Conservation (phyloP, 2,113 vertebrate species). For the Aegotheles bennettii region DNA sequence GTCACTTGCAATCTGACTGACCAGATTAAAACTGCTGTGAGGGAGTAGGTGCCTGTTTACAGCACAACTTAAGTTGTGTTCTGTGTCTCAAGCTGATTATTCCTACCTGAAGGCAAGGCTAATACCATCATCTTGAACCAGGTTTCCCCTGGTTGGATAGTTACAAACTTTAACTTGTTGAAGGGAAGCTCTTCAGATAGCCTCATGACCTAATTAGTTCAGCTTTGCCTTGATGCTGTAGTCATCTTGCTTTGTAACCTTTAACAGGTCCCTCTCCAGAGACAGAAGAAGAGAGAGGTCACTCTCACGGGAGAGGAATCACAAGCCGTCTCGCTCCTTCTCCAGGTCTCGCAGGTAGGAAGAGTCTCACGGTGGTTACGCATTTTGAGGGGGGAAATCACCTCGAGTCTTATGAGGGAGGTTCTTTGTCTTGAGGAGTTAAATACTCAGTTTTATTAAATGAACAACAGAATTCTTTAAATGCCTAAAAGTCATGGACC, state of each 20-base stretch:
- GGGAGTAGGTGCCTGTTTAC: rapidly evolving
- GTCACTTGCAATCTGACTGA: neutral
- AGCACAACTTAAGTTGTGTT: neutral
- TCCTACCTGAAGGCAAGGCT: neutral
- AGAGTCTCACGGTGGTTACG: rapidly evolving
- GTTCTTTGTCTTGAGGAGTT: neutral
- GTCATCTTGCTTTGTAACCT: neutral
- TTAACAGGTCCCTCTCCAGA: constrained; percentile 88
- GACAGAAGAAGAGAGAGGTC: constrained; percentile 93
- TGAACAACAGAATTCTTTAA: neutral
- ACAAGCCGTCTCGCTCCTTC: constrained; percentile 91
- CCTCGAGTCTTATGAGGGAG: rapidly evolving
- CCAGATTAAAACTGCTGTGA: neutral
- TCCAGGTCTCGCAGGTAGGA: constrained; percentile 92
- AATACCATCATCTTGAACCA: neutral
- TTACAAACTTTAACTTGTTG: neutral
- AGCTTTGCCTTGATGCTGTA: neutral
- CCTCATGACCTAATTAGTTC: neutral
- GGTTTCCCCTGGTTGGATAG: neutral
- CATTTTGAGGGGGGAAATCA: too few species aligned
- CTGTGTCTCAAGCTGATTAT: neutral
- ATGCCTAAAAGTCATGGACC: rapidly evolving
- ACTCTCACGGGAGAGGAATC: constrained; percentile 90
- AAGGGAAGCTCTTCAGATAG: neutral
- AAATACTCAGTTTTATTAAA: neutral